These are phyloP conservation scores for Ceramica pisi DNA, from an alignment of 2,888 invertebrate species.

Conservation along the genomic window DNA sequence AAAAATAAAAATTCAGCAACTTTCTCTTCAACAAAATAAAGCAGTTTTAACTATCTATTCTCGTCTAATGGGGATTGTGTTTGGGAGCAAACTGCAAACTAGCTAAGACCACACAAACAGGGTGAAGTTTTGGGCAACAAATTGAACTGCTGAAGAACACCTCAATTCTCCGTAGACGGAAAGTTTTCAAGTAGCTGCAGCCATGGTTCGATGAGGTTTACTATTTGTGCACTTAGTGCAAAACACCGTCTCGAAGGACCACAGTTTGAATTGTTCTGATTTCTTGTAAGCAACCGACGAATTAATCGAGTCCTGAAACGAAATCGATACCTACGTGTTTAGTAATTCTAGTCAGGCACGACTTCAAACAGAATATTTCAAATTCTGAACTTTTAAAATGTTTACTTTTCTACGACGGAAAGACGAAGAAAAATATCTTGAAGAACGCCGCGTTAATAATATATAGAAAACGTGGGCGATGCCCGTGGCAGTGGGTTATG, in stretches of 20 bases:
- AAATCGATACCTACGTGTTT: conserved; percentile 10
- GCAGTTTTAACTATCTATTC: conserved; percentile 34
- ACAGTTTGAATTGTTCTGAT: conserved; percentile 17
- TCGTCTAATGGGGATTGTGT: conserved; percentile 30
- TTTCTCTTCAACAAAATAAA: conserved; percentile 9
- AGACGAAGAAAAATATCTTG: conserved; percentile 48
- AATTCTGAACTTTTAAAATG: conserved; percentile 6
- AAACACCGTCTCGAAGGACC: conserved; percentile 30
- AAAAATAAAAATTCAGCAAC: conserved; percentile 27
- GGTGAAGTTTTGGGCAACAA: conserved; percentile 48
- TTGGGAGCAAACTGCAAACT: conserved; percentile 36
- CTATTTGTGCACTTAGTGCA: conserved; percentile 25
- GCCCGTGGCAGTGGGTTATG: conserved; percentile 43
- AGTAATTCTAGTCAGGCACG: neutral
- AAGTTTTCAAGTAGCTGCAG: conserved; percentile 37
- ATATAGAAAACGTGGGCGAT: conserved; percentile 45
- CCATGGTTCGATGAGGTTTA: conserved; percentile 46
- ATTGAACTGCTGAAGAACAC: conserved; percentile 38
- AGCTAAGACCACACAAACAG: conserved; percentile 36
- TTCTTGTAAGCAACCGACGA: neutral
- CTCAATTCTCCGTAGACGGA: conserved; percentile 47
- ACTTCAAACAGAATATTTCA: conserved; percentile 5
- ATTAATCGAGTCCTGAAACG: conserved; percentile 12
- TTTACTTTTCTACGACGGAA: conserved; percentile 22
- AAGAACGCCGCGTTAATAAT: conserved; percentile 46